Evolutionary conservation across 2,888 invertebrate genomes (phyloP).

Genomic region (Ornithoptera alexandrae): DNA sequence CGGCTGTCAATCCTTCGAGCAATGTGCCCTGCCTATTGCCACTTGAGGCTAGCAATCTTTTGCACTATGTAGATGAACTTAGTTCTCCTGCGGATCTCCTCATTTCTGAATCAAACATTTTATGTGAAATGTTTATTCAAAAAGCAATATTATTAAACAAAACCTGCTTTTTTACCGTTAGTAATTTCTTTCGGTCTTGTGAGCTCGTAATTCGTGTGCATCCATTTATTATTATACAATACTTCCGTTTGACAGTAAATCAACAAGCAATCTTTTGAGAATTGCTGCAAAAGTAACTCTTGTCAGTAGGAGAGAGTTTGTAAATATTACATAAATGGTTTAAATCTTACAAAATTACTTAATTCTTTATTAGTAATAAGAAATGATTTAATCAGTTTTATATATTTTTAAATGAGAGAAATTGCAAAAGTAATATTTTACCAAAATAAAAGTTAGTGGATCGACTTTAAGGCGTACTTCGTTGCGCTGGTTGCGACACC

Average conservation of each 20-base stretch:
- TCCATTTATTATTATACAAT: conserved; percentile 38
- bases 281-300: conserved; percentile 44
- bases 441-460: background rate
- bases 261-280: conserved; percentile 65
- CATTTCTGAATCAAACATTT: no score
- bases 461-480: background rate
- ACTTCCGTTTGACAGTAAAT: conserved; percentile 56
- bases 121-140: no score
- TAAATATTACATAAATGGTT: no score
- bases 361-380: background rate
- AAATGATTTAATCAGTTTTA: background rate
- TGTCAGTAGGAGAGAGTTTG: no score
- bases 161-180: conserved; percentile 9
- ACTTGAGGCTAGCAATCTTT: no score
- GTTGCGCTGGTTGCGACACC: conserved; percentile 5
- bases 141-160: no score
- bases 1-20: no score
- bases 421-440: background rate
- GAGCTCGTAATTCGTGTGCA: conserved; percentile 32
- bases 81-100: no score
- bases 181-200: conserved; percentile 22
- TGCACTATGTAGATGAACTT: no score
- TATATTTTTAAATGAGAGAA: no score
- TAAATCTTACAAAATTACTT: no score
- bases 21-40: no score